Conservation (phyloP, 2,888 invertebrate genomes). For the Graphium colonna region DNA sequence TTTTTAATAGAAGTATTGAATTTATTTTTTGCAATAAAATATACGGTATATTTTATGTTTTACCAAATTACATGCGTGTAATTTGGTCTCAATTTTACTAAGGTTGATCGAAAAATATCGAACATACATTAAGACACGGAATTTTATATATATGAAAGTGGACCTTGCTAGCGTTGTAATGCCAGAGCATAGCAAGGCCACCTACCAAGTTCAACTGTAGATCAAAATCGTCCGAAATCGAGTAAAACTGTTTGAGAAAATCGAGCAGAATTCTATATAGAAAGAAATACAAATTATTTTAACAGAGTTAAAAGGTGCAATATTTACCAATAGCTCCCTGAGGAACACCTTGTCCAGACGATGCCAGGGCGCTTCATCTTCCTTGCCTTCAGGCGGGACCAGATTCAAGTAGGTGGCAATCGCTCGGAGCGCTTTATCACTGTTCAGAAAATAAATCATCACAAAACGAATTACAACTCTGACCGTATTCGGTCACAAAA, state of each 20-base stretch:
- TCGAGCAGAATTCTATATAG: neutral
- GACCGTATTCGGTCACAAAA: neutral
- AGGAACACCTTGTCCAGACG: constrained; percentile 90
- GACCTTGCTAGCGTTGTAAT: no score
- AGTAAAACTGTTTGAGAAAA: neutral
- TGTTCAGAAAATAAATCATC: constrained; percentile 36
- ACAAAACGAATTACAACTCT: neutral
- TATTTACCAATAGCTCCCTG: constrained; percentile 89
- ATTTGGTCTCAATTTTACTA: no score
- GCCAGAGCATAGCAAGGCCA: no score
- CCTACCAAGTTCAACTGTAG: no score
- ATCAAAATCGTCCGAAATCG: neutral
- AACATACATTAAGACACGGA: no score
- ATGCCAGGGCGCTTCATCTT: constrained; percentile 85
- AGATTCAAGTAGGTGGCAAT: constrained; percentile 94
- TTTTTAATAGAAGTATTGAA: no score
- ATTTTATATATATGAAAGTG: no score
- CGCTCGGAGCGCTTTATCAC: constrained; percentile 87
- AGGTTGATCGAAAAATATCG: no score
- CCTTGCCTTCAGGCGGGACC: constrained; percentile 87
- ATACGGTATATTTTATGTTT: no score
- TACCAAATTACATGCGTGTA: no score
- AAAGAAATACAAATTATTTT: neutral
- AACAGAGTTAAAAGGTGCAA: no score
- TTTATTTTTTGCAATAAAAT: no score